Evolutionary conservation across 2,113 vertebrate genomes (phyloP).

Genomic region (Erpornis zantholeuca): DNA sequence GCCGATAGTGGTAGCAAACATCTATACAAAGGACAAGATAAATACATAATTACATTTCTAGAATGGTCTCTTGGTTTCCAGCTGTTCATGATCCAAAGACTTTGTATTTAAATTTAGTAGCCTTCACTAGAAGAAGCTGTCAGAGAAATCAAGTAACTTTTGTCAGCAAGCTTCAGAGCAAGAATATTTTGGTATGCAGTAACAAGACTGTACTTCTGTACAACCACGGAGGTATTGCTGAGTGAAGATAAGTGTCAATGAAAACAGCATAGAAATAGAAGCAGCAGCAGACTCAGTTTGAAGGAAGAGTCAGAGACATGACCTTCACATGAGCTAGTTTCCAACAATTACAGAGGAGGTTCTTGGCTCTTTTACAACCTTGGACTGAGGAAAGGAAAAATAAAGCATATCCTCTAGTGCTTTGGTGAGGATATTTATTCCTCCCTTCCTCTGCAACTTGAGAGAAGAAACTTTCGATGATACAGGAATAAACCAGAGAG

Average conservation of each 20-base stretch:
- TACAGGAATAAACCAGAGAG: neutral
- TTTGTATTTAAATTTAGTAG: neutral
- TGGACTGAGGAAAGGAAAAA: neutral
- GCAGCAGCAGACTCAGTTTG: neutral
- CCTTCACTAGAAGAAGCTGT: neutral
- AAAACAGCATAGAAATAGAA: neutral
- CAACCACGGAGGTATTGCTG: neutral
- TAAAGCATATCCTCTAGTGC: neutral
- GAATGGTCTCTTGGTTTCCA: neutral
- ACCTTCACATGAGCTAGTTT: neutral
- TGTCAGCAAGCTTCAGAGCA: constrained; percentile 16
- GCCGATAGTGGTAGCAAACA: neutral
- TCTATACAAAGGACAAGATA: neutral
- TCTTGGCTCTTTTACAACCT: constrained; percentile 3
- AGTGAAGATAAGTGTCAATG: neutral
- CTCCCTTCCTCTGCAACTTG: neutral
- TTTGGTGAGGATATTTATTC: neutral
- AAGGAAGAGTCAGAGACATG: constrained; percentile 4
- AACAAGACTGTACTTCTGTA: neutral
- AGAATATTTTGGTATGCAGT: constrained; percentile 15
- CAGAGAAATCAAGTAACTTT: constrained; percentile 8
- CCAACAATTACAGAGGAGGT: neutral
- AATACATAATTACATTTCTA: neutral
- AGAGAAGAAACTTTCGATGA: neutral
- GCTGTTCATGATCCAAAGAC: neutral